These are phyloP conservation scores for Mastomys natalensis DNA, from an alignment of 2,113 vertebrate genomes.

Conservation along the genomic window DNA sequence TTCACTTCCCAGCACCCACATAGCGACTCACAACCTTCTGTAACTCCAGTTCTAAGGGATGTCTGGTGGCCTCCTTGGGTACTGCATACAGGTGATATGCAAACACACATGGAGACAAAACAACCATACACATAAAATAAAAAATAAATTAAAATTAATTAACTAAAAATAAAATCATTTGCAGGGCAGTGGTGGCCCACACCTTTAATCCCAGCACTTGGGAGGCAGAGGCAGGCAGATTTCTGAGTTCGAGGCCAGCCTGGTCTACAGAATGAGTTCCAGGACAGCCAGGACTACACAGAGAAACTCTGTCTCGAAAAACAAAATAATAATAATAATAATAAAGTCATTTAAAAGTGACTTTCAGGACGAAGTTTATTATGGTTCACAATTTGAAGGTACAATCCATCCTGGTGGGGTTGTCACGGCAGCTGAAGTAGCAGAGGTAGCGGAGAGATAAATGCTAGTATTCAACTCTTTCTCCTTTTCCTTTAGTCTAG, in stretches of 20 bases:
- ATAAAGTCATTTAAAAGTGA: background rate
- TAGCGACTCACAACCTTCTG: background rate
- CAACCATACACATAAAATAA: background rate
- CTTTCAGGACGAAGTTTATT: background rate
- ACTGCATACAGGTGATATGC: background rate
- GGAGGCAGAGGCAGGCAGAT: too few species aligned
- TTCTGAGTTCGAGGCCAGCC: too few species aligned
- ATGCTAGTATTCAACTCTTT: background rate
- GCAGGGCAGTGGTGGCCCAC: too few species aligned
- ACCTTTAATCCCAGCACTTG: too few species aligned
- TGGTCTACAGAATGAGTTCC: too few species aligned
- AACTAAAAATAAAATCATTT: background rate
- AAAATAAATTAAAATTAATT: background rate
- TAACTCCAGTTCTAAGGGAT: background rate
- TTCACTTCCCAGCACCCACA: background rate
- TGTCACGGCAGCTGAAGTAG: background rate
- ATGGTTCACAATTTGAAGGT: background rate
- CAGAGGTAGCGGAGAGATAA: background rate
- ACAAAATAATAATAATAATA: too few species aligned
- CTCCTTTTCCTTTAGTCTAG: background rate
- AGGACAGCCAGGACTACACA: too few species aligned
- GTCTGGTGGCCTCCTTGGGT: background rate
- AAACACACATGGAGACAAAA: background rate
- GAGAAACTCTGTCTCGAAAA: too few species aligned
- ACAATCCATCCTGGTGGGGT: background rate